Conservation (phyloP, 2,797 vertebrate genomes). For the Remorina albescens region DNA sequence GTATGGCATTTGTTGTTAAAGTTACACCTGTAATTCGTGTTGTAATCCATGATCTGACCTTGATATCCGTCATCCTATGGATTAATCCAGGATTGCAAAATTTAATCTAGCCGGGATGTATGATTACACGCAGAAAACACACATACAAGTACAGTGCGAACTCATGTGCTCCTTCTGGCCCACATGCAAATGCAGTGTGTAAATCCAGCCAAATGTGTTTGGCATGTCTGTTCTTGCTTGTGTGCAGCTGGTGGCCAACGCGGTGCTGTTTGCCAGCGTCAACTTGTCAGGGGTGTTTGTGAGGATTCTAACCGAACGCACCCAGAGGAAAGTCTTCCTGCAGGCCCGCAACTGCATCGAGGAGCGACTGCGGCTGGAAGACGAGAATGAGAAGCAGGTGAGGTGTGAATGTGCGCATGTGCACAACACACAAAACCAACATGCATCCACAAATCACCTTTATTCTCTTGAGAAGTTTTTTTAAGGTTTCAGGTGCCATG, state of each 20-base stretch:
- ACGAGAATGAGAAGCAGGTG: constrained; percentile 99
- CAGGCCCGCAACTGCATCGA: constrained; percentile 95
- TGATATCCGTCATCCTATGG: constrained; percentile 54
- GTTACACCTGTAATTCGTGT: constrained; percentile 25
- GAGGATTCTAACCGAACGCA: constrained; percentile 92
- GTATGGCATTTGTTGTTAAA: constrained; percentile 12
- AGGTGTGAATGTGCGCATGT: constrained; percentile 70
- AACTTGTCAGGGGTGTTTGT: constrained; percentile 96
- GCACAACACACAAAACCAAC: constrained; percentile 1
- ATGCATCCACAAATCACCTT: background rate
- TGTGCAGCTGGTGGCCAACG: constrained; percentile 92
- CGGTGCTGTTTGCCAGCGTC: constrained; percentile 93
- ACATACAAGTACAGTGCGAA: constrained; percentile 11
- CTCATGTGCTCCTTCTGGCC: constrained; percentile 22
- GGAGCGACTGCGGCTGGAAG: constrained; percentile 93
- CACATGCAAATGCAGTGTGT: constrained; percentile 3
- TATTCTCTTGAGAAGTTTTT: constrained; percentile 41
- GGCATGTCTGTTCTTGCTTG: constrained; percentile 67
- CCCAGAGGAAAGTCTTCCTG: constrained; percentile 95
- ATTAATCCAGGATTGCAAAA: constrained; percentile 62
- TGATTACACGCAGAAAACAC: constrained; percentile 13
- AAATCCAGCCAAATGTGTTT: constrained; percentile 21
- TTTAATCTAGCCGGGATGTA: constrained; percentile 45
- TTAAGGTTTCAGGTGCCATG: constrained; percentile 75
- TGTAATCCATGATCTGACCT: constrained; percentile 51